Percentiles rank a stretch among this genome's conserved stretches.
Evolutionary conservation across 2,113 vertebrate species (phyloP).

Genomic region (Pseudois nayaur): DNA sequence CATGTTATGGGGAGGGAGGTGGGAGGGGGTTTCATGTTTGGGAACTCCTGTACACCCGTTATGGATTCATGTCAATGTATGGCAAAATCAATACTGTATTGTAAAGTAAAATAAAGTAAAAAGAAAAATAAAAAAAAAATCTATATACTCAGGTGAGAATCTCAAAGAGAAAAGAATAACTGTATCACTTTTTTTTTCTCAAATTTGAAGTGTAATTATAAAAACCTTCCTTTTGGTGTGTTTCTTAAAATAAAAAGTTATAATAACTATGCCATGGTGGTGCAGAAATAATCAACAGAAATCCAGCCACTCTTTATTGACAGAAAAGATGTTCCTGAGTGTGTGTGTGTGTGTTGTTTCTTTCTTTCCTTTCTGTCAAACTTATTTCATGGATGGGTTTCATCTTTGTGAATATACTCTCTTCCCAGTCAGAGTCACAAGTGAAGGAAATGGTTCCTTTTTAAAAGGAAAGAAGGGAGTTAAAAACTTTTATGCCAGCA

Average conservation of each 20-base stretch:
- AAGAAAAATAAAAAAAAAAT: neutral
- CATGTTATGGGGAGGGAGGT: neutral
- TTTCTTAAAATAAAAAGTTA: slow-evolving; percentile 13
- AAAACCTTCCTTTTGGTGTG: slow-evolving; percentile 29
- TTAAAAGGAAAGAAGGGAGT: slow-evolving; percentile 78
- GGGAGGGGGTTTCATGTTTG: no score
- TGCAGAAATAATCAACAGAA: slow-evolving; percentile 56
- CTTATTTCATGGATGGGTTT: slow-evolving; percentile 24
- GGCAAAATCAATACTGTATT: no score
- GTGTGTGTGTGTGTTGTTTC: neutral
- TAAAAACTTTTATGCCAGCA: slow-evolving; percentile 83
- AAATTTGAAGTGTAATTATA: neutral
- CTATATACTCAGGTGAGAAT: neutral
- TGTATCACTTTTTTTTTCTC: neutral
- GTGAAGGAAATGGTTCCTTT: slow-evolving; percentile 62
- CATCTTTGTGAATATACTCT: neutral
- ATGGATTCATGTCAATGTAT: no score
- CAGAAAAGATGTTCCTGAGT: slow-evolving; percentile 53
- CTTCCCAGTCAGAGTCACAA: neutral
- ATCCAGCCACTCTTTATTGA: slow-evolving; percentile 18
- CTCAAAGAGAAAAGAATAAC: neutral
- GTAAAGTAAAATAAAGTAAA: no score
- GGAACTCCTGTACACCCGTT: no score
- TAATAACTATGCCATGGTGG: neutral
- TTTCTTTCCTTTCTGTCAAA: slow-evolving; percentile 33